Base-by-base conservation (phyloP, 2,888 invertebrate genomes). In the Cheilosia vulpina region DNA sequence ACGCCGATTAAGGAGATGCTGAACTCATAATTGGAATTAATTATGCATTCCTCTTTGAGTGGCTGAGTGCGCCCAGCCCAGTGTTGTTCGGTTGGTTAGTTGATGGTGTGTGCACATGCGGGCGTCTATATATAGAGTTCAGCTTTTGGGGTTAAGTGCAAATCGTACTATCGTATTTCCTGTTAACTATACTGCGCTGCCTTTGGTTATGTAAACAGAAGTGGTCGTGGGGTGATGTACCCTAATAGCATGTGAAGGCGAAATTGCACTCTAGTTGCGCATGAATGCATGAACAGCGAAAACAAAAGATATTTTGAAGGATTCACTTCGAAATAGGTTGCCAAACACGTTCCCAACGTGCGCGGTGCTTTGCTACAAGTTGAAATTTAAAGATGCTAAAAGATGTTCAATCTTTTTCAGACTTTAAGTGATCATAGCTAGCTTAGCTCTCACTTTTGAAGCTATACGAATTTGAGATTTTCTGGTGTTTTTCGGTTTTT, bases 11-110 rank as follows among this genome's bases (percentile, higher is more conserved):
- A 90, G 90, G 89, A 90, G 91, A 90, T 90, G 90, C 90, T 91
- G 90, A 91, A 91, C 90, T 92, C 92, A 92, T 92, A 92, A 92
- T 92, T 92, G 92, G 91, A 92, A 92, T 92, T 92, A 92, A 92
- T 92, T 92, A 92, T 92, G 92, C 91, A 92, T 92, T 91, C 92
- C 77, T 77, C 69, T 87, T 87, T 87, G 83, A 88, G 85, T 81
- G 81, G 85, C 85, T 81, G 43, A 62, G 47, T 60, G 63, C 50
- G 77, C 55, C 50, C 43, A n/a, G 45, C 55, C 50, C 43, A 43
- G 19, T 52, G 24, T 11, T 24, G 38, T 50, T 19, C 34, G 45
- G 34, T 21, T n/a, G 34, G 50, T 27, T 24, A 31, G 43, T 47
- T 63, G 38, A 15, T 55, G 9, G 53, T 63, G 60, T 55, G 58